phyloP scores from a whole-genome alignment of 1,140 invertebrate genomes.

The Anadara kagoshimensis region DNA sequence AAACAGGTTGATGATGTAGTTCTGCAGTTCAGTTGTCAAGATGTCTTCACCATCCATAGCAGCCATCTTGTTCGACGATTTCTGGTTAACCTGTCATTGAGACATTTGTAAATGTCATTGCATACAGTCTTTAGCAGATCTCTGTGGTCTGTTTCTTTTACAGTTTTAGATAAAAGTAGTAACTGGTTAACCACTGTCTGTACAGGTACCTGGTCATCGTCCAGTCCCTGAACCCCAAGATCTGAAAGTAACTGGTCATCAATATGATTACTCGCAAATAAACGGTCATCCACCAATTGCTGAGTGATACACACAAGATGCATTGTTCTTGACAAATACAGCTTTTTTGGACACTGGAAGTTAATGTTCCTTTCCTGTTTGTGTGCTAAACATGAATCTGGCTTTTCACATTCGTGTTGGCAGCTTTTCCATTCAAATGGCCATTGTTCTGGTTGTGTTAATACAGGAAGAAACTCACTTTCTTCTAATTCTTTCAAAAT shows the following conservation, averaged over 20 bases:
- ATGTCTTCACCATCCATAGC: background rate
- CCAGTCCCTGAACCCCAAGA: too few species aligned
- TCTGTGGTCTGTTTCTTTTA: too few species aligned
- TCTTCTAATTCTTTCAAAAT: conserved; percentile 11
- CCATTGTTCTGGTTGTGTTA: conserved; percentile 39
- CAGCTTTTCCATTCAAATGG: conserved; percentile 27
- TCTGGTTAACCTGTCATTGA: background rate
- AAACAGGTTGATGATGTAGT: background rate
- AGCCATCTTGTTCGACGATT: background rate
- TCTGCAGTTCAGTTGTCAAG: background rate
- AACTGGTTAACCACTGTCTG: too few species aligned
- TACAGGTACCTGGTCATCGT: too few species aligned
- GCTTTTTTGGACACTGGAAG: background rate
- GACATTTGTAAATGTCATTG: background rate
- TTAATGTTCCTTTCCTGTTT: background rate
- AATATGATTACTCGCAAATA: background rate
- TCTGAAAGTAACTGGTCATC: too few species aligned
- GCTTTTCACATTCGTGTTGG: background rate
- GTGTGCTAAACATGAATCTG: background rate
- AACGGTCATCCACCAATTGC: background rate
- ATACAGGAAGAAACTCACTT: conserved; percentile 41
- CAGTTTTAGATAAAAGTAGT: too few species aligned
- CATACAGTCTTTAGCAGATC: background rate
- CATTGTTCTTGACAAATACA: background rate
- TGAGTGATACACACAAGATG: background rate